Evolutionary conservation across 2,113 vertebrate species (phyloP), one percentile per base, ranked within the genome.

Genomic region (Nothocercus julius): DNA sequence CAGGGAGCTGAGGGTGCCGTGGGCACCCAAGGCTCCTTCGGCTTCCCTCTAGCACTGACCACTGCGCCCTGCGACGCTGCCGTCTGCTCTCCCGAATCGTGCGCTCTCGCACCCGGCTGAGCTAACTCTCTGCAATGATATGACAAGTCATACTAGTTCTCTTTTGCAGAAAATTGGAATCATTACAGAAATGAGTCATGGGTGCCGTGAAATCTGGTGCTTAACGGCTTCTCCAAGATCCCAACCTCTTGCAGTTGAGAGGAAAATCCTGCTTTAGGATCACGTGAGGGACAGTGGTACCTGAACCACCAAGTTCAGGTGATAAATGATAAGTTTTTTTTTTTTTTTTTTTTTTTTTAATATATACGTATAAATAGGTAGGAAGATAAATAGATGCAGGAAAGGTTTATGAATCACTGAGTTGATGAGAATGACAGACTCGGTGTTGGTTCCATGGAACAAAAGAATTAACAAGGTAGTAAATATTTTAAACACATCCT

Each of bases 391-490:
- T 89, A 94, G 78, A 32, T 89, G 82, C 88, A 89, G 92, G 73
- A 93, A 93, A 94, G 92, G 85, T 82, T 69, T 56, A 91, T 96
- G 91, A 94, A 82, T 87, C 64, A 88, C 67, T 0, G 11, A 69
- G 36, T 86, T 91, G 73, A 69, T 85, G 54, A 66, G 88, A 77
- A 82, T 90, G 84, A 83, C 87, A 94, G 85, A 69, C 38, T 87
- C 18, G 2, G 79, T 88, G 72, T 62, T 27, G 73, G 69, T 68
- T 92, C 79, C 54, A 5, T n/a, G 34, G 70, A 83, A 82, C 76
- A 86, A 72, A 83, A 89, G 36, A 90, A 81, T 93, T 66, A 82
- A 88, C 85, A 93, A 95, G 87, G 74, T 93, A 79, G 81, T 93
- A 76, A 94, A 74, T 75, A 85, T 53, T 86, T 76, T 90, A 94